Base-by-base conservation (phyloP, 2,888 invertebrate genomes). In the Heliconius charithonia region DNA sequence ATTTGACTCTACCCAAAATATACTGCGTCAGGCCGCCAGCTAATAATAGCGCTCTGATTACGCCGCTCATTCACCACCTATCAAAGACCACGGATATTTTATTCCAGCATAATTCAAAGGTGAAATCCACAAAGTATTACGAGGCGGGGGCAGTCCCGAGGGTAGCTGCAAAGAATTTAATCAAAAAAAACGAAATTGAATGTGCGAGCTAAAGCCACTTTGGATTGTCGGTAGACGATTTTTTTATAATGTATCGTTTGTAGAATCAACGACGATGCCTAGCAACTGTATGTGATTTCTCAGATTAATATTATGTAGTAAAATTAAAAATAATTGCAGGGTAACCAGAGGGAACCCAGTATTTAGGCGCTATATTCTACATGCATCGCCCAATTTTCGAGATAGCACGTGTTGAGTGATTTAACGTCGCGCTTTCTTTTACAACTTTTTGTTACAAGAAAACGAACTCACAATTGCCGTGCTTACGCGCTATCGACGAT, bases 141-240 rank as follows among this genome's bases (percentile, higher is more conserved):
- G 66, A 75, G 22, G 67, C 37, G 65, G 56, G 69, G 67, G 62
- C n/a, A 65, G 73, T 78, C 81, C 80, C 76, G 63, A 72, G 78
- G 65, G 76, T 65, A 25, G 74, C 66, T 67, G 76, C 76, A 76
- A 75, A 63, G 76, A 80, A 81, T 77, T 78, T 75, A 75, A 81
- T 80, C 75, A 74, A 78, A 81, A n/a, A 45, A 77, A 78, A 70
- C 78, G 76, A 79, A 81, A 81, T 80, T 79, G 80, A 80, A 78
- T 75, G 81, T 75, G 76, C n/a, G 78, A 75, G 71, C 37, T 27
- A 29, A 62, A 41, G 62, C n/a, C 45, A 37, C 51, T 77, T 72
- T 22, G 32, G 29, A 19, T 63, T 56, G 32, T 29, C 12, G n/a
- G 63, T 63, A 65, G 65, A 29, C 3, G 62, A 63, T 51, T 51